These are phyloP conservation scores for Diadromus collaris DNA, from an alignment of 2,888 invertebrate genomes.

Conservation along the genomic window DNA sequence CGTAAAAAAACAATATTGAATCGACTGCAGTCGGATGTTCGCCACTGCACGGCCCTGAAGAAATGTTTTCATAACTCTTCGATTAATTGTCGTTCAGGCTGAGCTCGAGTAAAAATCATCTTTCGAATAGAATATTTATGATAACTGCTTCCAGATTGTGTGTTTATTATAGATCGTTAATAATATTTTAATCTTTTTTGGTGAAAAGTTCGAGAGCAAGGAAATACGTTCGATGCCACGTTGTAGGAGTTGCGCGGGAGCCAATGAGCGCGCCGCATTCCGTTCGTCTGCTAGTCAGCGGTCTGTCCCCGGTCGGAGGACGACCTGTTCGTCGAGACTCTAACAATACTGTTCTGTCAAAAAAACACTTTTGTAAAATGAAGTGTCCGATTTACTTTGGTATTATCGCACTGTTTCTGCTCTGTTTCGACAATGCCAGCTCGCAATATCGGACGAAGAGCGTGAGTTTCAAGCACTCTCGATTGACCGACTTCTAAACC, in stretches of 20 bases:
- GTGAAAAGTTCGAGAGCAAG: constrained; percentile 10
- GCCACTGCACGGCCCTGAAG: constrained; percentile 24
- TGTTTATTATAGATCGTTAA: constrained; percentile 56
- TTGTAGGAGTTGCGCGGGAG: constrained; percentile 57
- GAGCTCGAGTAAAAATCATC: background rate
- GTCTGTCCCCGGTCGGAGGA: constrained; percentile 33
- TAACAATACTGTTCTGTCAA: constrained; percentile 30
- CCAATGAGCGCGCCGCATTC: constrained; percentile 43
- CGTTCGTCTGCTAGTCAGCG: constrained; percentile 55
- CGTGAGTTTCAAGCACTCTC: constrained; percentile 68
- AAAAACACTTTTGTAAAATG: constrained; percentile 66
- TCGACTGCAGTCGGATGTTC: constrained; percentile 17
- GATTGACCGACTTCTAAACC: constrained; percentile 6
- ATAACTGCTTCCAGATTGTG: background rate
- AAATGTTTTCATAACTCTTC: constrained; percentile 10
- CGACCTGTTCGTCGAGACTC: constrained; percentile 34
- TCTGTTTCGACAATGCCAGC: constrained; percentile 66
- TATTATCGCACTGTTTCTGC: constrained; percentile 65
- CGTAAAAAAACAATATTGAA: background rate
- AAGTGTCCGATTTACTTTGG: constrained; percentile 66
- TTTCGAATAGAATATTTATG: constrained; percentile 21
- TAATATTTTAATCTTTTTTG: constrained; percentile 23
- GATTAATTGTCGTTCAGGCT: background rate
- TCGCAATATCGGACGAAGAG: constrained; percentile 75
- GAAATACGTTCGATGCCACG: constrained; percentile 67